Evolutionary conservation across 2,888 invertebrate genomes (phyloP).

Genomic region (Drosophila algonquin): DNA sequence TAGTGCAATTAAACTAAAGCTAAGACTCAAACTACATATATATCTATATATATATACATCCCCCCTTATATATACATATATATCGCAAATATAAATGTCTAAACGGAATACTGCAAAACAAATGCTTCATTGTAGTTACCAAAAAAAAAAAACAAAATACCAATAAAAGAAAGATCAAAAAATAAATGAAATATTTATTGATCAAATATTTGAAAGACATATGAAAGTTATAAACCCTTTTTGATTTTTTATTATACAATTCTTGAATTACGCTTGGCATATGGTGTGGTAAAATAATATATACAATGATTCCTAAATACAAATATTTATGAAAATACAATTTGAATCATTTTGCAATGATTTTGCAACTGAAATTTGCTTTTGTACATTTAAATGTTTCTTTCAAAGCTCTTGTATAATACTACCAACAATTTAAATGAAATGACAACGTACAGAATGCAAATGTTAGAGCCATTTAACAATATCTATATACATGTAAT

Average conservation of each 20-base stretch:
- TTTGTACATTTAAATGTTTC: constrained; percentile 65
- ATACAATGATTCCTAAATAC: constrained; percentile 7
- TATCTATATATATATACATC: constrained; percentile 8
- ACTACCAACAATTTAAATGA: constrained; percentile 19
- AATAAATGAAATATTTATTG: constrained; percentile 28
- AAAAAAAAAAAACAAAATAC: constrained; percentile 15
- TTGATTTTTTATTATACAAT: constrained; percentile 20
- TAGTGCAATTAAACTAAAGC: constrained; percentile 66
- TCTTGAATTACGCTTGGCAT: constrained; percentile 50
- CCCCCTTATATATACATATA: background rate
- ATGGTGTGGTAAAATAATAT: constrained; percentile 78
- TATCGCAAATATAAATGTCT: constrained; percentile 56
- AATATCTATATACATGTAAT: constrained; percentile 48
- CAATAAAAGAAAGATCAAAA: constrained; percentile 3
- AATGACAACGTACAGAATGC: background rate
- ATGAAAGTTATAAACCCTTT: constrained; percentile 14
- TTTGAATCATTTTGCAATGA: constrained; percentile 7
- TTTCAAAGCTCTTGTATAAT: constrained; percentile 50
- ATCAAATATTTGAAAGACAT: constrained; percentile 41
- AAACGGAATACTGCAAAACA: constrained; percentile 35
- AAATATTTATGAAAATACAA: constrained; percentile 15
- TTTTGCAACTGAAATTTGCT: constrained; percentile 38
- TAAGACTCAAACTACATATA: constrained; percentile 60
- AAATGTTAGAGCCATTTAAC: constrained; percentile 4
- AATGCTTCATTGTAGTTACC: constrained; percentile 67